These are phyloP conservation scores for Augiades crinisus DNA, from an alignment of 2,888 invertebrate genomes.

Conservation along the genomic window DNA sequence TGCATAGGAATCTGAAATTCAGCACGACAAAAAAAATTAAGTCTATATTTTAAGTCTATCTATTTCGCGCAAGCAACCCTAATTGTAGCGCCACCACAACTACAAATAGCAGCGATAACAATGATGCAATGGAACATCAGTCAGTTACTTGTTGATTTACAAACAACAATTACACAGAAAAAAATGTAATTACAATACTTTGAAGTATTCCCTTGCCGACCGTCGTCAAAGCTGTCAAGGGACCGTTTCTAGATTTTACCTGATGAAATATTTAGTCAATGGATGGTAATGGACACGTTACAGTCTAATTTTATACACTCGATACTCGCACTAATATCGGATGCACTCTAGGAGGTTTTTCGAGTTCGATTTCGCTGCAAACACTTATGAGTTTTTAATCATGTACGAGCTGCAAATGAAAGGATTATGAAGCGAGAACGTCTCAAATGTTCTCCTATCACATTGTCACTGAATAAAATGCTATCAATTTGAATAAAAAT, in stretches of 20 bases:
- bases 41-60: not conserved
- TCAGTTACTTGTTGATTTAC: conserved; percentile 1
- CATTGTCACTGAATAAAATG: too few species aligned
- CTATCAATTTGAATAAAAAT: too few species aligned
- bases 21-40: not conserved
- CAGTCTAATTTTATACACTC: too few species aligned
- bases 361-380: too few species aligned
- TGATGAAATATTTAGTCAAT: conserved; percentile 1
- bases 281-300: too few species aligned
- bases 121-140: not conserved
- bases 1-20: not conserved
- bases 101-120: conserved; percentile 3
- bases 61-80: not conserved
- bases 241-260: not conserved
- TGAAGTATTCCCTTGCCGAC: conserved; percentile 8
- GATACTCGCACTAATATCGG: too few species aligned
- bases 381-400: too few species aligned
- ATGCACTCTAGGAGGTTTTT: too few species aligned
- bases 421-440: too few species aligned
- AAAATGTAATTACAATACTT: conserved; percentile 11
- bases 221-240: not conserved
- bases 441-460: too few species aligned
- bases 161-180: conserved; percentile 3
- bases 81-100: not conserved
- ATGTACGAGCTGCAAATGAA: too few species aligned